Evolutionary conservation across 2,888 invertebrate species (phyloP).

Genomic region (Chrysotoxum bicinctum): DNA sequence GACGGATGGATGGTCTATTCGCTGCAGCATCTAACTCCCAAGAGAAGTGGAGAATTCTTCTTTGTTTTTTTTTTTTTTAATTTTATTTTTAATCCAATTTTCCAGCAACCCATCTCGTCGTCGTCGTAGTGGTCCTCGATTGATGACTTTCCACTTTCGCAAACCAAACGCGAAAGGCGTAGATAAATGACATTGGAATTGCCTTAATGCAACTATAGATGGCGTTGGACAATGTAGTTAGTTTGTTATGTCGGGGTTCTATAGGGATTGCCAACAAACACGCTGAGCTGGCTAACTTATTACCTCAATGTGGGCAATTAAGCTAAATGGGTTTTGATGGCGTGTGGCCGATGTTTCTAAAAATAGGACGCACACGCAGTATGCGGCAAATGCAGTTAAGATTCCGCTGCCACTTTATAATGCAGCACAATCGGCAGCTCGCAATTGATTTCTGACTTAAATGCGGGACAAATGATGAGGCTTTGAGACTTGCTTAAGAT

Average conservation of each 20-base stretch:
- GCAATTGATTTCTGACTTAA: not conserved
- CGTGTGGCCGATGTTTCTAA: slow-evolving; percentile 63
- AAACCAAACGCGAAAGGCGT: slow-evolving; percentile 49
- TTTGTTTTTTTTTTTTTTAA: slow-evolving; percentile 15
- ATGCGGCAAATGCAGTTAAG: not conserved
- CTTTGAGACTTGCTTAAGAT: slow-evolving; percentile 23
- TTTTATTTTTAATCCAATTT: slow-evolving; percentile 56
- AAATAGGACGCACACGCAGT: slow-evolving; percentile 32
- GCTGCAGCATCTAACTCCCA: slow-evolving; percentile 20
- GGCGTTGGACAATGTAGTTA: slow-evolving; percentile 50
- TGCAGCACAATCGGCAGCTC: not conserved
- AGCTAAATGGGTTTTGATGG: slow-evolving; percentile 52
- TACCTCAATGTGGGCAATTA: slow-evolving; percentile 65
- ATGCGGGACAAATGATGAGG: slow-evolving; percentile 35
- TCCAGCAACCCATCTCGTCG: slow-evolving; percentile 60
- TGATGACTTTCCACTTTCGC: slow-evolving; percentile 65
- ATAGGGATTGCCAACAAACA: slow-evolving; percentile 36
- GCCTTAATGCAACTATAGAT: slow-evolving; percentile 52
- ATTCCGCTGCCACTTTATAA: not conserved
- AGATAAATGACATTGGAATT: slow-evolving; percentile 63
- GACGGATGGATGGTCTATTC: slow-evolving; percentile 14
- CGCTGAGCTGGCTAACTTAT: slow-evolving; percentile 34
- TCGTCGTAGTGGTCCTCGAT: slow-evolving; percentile 1
- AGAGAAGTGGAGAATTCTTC: slow-evolving; percentile 25
- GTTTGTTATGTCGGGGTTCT: slow-evolving; percentile 24